These are phyloP conservation scores for Squalus acanthias DNA, from an alignment of 2,797 vertebrate genomes.

Conservation along the genomic window DNA sequence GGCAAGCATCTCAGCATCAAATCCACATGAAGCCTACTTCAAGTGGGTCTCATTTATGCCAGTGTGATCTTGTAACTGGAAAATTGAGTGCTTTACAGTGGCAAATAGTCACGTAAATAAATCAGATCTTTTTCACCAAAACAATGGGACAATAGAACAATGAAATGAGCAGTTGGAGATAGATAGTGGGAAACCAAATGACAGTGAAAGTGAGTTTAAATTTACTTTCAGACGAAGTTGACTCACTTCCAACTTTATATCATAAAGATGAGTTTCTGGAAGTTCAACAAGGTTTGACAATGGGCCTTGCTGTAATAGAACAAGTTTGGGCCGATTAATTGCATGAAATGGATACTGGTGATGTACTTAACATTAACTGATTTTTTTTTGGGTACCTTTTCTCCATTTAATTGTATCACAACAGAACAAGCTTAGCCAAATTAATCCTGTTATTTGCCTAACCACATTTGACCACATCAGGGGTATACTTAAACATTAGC, in stretches of 20 bases:
- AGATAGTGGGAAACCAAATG: background rate
- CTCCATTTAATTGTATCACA: background rate
- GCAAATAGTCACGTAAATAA: conserved; percentile 4
- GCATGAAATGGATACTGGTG: background rate
- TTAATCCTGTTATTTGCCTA: background rate
- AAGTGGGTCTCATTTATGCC: conserved; percentile 14
- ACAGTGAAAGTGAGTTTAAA: background rate
- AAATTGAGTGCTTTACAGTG: background rate
- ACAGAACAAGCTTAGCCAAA: background rate
- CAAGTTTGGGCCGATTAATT: conserved; percentile 8
- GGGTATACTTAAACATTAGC: background rate
- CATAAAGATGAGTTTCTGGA: background rate
- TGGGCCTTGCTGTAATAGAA: background rate
- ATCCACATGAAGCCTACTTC: conserved; percentile 30
- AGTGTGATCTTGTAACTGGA: background rate
- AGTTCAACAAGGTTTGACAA: background rate
- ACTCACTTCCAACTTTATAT: background rate
- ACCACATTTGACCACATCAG: background rate
- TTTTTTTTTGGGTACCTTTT: background rate
- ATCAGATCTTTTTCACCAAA: background rate
- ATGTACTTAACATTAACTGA: background rate
- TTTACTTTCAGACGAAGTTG: background rate
- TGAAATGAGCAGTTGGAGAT: background rate
- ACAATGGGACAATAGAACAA: background rate
- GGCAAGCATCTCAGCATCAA: background rate